Conservation (phyloP, 2,888 invertebrate genomes). For the Xanthia icteritia region DNA sequence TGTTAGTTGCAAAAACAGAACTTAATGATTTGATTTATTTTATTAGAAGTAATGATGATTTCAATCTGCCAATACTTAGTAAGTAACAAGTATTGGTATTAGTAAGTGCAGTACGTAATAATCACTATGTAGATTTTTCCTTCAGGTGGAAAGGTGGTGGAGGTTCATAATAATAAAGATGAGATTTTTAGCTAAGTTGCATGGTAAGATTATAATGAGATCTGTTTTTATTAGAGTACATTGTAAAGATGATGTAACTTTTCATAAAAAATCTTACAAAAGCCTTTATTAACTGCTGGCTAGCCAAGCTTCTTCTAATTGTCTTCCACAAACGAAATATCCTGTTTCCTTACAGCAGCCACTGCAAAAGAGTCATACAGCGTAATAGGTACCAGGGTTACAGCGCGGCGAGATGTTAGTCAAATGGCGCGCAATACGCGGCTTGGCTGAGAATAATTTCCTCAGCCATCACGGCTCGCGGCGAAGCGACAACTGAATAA, state of each 20-base stretch:
- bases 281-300: too few relatives aligned
- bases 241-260: background rate
- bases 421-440: conserved; percentile 81
- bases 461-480: conserved; percentile 68
- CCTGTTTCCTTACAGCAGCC: conserved; percentile 20
- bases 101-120: background rate
- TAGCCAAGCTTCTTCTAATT: too few relatives aligned
- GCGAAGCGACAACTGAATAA: conserved; percentile 82
- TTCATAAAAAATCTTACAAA: background rate
- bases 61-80: background rate
- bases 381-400: conserved; percentile 59
- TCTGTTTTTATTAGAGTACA: background rate
- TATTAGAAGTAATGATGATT: background rate
- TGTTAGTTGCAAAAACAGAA: too few relatives aligned
- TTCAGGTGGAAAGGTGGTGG: too few relatives aligned
- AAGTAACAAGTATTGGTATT: background rate
- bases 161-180: background rate
- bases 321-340: conserved; percentile 17
- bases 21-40: background rate
- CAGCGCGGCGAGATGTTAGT: conserved; percentile 59
- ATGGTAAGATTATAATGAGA: background rate
- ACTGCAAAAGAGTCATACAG: conserved; percentile 36
- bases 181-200: background rate
- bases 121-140: background rate
- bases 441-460: conserved; percentile 77